A percentile compares a stretch with the other conserved stretches of the same genome.
These are phyloP conservation scores for Drosophila repleta DNA, from an alignment of 1,140 invertebrate species.

Conservation along the genomic window DNA sequence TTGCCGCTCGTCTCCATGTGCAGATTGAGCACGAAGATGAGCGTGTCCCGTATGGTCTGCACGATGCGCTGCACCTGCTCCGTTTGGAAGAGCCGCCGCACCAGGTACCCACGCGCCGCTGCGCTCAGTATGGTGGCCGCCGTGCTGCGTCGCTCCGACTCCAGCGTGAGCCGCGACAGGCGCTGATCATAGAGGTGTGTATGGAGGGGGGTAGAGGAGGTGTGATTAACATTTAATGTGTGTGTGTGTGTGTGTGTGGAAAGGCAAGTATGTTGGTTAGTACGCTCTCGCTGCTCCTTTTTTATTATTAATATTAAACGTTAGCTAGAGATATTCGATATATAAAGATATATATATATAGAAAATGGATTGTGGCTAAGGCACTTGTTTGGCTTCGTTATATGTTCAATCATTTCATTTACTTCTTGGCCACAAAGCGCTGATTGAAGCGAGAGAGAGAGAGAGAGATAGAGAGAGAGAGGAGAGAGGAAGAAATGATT, in stretches of 20 bases:
- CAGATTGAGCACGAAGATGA: conserved; percentile 90
- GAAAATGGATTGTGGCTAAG: no score
- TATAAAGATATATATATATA: no score
- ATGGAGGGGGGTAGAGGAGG: no score
- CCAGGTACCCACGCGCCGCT: conserved; percentile 91
- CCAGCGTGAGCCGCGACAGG: no score
- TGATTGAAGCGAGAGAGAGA: conserved; percentile 14
- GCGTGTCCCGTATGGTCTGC: conserved; percentile 91
- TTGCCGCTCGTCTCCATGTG: conserved; percentile 86
- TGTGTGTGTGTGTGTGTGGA: no score
- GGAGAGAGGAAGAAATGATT: conserved; percentile 4
- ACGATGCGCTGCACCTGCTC: conserved; percentile 92
- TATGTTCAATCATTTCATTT: conserved; percentile 5
- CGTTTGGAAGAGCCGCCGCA: conserved; percentile 90
- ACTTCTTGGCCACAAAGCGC: conserved; percentile 61
- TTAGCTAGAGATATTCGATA: no score
- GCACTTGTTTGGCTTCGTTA: conserved; percentile 55
- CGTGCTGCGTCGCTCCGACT: conserved; percentile 44
- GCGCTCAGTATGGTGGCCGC: conserved; percentile 90
- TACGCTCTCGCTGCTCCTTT: background rate
- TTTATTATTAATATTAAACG: no score
- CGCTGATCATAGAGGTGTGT: no score
- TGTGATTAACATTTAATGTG: no score
- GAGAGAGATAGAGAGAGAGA: background rate
- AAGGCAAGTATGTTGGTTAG: background rate